Base-by-base conservation (phyloP, 2,888 invertebrate species). In the Torymus texanus region DNA sequence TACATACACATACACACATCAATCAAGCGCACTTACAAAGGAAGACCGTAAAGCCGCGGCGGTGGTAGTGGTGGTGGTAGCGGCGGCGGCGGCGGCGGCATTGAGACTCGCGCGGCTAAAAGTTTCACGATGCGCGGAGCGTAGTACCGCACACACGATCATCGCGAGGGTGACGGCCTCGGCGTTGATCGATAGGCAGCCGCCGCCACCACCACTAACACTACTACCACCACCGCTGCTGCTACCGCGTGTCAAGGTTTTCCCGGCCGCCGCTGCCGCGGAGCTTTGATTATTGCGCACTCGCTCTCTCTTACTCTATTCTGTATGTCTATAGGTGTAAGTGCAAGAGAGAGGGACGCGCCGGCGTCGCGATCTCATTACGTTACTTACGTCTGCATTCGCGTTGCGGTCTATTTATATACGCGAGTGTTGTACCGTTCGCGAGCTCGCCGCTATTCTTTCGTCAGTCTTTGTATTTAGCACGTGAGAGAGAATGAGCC, bases 121-220 rank as follows among this genome's bases (percentile, higher is more conserved):
- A 41, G 41, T 41, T 41, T 41, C 41, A 41, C 41, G 41, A 41
- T 41, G 41, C 41, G 41, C 41, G 41, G 8, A 8, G 41, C 41
- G 41, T 41, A 41, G 41, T 41, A 41, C 41, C 41, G 41, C 41
- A 41, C 41, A 41, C 41, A 50, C 14, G 79, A 58, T 71, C 21
- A 18, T 29, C 68, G 78, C 68, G 79, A 79, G 81, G 81, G 86
- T 87, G 88, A 88, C 86, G 87, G 88, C 88, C 87, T 89, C 87
- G 87, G 75, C 84, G 88, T 88, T 88, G 88, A 88, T 88, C 87
- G 87, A 86, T 86, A 86, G 86, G 41, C 67, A 12, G 18, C 59
- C 58, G 56, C 70, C 29, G 68, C 67, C 21, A 65, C 80, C 62
- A 70, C 82, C 76, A 82, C 21, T 2, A 21, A 1, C 21, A 21